phyloP scores from a whole-genome alignment of 2,797 vertebrate genomes.

The Telmatherina bonti region DNA sequence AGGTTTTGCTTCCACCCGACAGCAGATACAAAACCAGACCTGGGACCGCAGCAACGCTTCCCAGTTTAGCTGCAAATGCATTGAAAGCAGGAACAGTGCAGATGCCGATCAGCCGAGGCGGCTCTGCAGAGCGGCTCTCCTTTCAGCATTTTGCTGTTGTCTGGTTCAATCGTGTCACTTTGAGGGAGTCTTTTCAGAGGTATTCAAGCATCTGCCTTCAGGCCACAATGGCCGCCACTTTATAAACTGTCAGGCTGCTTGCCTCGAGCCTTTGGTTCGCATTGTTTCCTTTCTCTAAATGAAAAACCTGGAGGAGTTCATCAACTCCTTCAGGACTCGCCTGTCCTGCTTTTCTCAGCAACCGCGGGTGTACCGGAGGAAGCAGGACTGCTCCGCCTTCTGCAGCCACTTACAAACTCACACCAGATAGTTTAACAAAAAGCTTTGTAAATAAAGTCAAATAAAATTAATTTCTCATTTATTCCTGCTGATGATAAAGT shows the following conservation, averaged over 20 bases:
- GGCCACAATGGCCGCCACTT: conserved; percentile 92
- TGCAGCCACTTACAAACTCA: no score
- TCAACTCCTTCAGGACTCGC: conserved; percentile 92
- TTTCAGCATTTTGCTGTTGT: conserved; percentile 92
- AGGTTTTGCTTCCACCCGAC: conserved; percentile 76
- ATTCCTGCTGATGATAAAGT: no score
- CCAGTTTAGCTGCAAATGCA: conserved; percentile 93
- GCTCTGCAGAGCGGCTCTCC: conserved; percentile 77
- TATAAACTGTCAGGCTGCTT: conserved; percentile 93
- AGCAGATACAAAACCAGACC: conserved; percentile 44
- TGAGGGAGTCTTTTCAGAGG: conserved; percentile 94
- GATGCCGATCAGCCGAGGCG: conserved; percentile 80
- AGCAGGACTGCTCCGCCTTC: no score
- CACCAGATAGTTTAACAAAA: no score
- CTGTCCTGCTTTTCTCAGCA: conserved; percentile 70
- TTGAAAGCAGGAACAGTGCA: conserved; percentile 81
- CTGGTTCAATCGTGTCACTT: conserved; percentile 96
- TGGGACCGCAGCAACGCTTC: conserved; percentile 70
- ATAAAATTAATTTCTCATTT: no score
- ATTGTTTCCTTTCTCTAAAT: conserved; percentile 95
- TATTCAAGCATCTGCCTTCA: conserved; percentile 94
- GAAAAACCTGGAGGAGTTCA: conserved; percentile 96
- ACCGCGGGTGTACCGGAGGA: no score
- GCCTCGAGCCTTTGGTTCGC: conserved; percentile 86
- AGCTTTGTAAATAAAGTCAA: no score